phyloP scores from a whole-genome alignment of 2,797 vertebrate species.

The Schizopygopsis malacanthus region DNA sequence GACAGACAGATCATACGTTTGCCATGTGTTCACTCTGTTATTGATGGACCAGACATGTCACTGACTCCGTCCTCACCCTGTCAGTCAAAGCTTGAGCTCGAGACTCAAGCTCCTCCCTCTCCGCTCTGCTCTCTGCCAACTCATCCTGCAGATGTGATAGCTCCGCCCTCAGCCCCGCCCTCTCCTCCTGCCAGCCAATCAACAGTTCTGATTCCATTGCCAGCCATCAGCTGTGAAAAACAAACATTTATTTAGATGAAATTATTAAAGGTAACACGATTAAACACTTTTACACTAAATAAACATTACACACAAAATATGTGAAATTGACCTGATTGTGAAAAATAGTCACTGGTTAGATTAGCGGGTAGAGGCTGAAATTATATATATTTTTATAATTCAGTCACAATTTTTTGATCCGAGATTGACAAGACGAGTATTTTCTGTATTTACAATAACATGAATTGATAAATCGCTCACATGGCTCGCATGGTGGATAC shows the following conservation, averaged over 20 bases:
- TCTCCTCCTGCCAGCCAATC: constrained; percentile 73
- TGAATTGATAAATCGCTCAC: neutral
- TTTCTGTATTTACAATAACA: neutral
- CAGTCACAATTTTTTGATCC: neutral
- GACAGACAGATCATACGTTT: constrained; percentile 19
- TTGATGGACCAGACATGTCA: neutral
- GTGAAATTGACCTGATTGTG: neutral
- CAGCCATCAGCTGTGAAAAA: constrained; percentile 16
- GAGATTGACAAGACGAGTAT: neutral
- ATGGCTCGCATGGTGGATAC: neutral
- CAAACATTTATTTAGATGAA: neutral
- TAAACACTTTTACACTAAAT: neutral
- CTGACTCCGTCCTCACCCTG: constrained; percentile 68
- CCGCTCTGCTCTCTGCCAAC: constrained; percentile 73
- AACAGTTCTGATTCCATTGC: constrained; percentile 69
- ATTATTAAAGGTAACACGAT: neutral
- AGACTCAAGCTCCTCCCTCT: constrained; percentile 73
- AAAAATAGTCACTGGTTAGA: neutral
- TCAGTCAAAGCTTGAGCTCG: constrained; percentile 71
- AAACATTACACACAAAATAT: neutral
- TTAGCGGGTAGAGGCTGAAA: neutral
- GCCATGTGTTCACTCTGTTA: neutral
- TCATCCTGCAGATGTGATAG: constrained; percentile 74
- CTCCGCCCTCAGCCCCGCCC: constrained; percentile 69
- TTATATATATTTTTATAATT: neutral